phyloP scores from a whole-genome alignment of 2,888 invertebrate genomes.

The Sisyra nigra region DNA sequence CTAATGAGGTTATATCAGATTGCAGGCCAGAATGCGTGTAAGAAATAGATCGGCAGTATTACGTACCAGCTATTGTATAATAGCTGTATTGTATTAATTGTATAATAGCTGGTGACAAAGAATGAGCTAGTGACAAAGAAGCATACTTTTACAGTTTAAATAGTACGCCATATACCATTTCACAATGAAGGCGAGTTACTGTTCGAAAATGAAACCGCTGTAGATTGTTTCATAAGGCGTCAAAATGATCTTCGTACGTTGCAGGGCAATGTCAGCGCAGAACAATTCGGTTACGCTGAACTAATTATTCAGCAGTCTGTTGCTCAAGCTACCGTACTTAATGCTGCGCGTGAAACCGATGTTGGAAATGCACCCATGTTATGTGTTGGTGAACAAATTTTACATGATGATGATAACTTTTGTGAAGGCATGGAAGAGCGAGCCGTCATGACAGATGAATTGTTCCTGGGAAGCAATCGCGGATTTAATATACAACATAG shows the following conservation, averaged over 20 bases:
- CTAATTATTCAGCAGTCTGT: conserved; percentile 16
- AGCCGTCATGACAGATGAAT: conserved; percentile 10
- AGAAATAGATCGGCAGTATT: conserved; percentile 17
- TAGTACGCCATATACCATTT: no score
- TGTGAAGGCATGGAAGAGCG: conserved; percentile 1
- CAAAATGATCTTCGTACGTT: conserved; percentile 12
- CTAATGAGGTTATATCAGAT: no score
- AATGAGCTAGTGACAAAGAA: no score
- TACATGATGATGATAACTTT: conserved; percentile 5
- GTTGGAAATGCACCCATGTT: conserved; percentile 5
- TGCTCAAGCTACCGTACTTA: conserved; percentile 11
- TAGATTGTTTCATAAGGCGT: conserved; percentile 7
- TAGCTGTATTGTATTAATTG: conserved; percentile 9
- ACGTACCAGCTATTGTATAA: conserved; percentile 8
- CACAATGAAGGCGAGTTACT: conserved; percentile 5
- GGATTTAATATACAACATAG: conserved; percentile 12
- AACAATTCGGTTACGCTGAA: conserved; percentile 14
- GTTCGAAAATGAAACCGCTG: conserved; percentile 6
- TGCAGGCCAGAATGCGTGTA: no score
- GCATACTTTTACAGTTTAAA: no score
- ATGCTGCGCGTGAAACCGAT: conserved; percentile 9
- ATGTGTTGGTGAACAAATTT: conserved; percentile 6
- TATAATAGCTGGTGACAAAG: no score
- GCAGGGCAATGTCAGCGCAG: conserved; percentile 11
- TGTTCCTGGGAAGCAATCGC: conserved; percentile 6